These are phyloP conservation scores for Drosophila lutescens DNA, from an alignment of 2,888 invertebrate genomes.

Conservation along the genomic window DNA sequence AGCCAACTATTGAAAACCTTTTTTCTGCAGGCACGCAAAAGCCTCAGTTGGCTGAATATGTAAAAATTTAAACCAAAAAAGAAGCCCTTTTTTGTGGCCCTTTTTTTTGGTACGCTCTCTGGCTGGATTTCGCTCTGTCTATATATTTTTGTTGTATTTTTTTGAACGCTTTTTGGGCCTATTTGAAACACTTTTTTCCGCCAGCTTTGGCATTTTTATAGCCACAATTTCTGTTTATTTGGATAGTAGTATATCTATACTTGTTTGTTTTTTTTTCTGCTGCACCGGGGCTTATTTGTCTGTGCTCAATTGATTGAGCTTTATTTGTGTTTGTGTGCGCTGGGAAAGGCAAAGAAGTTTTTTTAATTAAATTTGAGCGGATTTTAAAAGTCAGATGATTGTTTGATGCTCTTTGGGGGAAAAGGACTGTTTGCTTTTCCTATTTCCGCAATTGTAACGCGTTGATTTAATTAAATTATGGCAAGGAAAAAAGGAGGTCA, in stretches of 20 bases:
- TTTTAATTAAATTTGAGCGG: constrained; percentile 74
- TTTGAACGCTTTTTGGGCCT: constrained; percentile 13
- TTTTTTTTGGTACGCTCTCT: constrained; percentile 6
- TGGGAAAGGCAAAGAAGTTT: constrained; percentile 43
- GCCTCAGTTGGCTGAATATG: not conserved
- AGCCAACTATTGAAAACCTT: not conserved
- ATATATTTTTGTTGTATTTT: constrained; percentile 5
- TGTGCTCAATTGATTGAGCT: constrained; percentile 75
- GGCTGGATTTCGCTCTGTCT: constrained; percentile 5
- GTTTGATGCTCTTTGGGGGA: constrained; percentile 28
- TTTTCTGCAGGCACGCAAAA: not conserved
- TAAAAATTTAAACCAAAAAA: constrained; percentile 1
- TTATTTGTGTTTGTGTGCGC: constrained; percentile 50
- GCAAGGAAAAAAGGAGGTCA: constrained; percentile 8
- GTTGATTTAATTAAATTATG: constrained; percentile 58
- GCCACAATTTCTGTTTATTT: constrained; percentile 46
- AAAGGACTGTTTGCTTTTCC: constrained; percentile 7
- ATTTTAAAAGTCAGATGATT: constrained; percentile 70
- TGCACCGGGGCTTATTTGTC: constrained; percentile 65
- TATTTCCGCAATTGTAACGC: constrained; percentile 39
- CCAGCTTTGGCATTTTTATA: constrained; percentile 52
- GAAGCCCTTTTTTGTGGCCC: constrained; percentile 4
- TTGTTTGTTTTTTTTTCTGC: constrained; percentile 31
- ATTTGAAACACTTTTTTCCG: constrained; percentile 42
- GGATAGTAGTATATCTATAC: constrained; percentile 22